A percentile compares a stretch with the other conserved stretches of the same genome.
Conservation (phyloP, 2,797 vertebrate genomes). For the Dryobates pubescens region DNA sequence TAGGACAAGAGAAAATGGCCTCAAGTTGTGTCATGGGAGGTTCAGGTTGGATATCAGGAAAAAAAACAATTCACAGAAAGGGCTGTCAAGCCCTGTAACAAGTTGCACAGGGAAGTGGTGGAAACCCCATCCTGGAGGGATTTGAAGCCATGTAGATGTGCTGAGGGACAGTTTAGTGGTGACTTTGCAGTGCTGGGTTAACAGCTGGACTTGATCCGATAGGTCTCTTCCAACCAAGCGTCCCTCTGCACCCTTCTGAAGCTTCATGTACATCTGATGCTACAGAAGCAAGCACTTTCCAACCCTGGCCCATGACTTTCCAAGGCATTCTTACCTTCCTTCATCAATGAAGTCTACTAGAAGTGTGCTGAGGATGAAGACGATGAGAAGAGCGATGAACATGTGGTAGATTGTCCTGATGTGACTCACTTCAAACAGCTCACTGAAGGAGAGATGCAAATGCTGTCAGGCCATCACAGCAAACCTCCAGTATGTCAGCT, state of each 20-base stretch:
- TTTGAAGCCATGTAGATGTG: no score
- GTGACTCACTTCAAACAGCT: constrained; percentile 98
- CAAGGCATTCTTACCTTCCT: constrained; percentile 85
- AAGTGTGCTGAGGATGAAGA: constrained; percentile 94
- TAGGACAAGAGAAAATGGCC: no score
- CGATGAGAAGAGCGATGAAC: constrained; percentile 95
- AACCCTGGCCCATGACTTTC: neutral
- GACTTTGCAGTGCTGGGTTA: no score
- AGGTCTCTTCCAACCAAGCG: no score
- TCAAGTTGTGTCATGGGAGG: no score
- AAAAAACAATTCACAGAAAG: no score
- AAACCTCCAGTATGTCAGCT: neutral
- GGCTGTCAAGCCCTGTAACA: no score
- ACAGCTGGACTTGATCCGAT: no score
- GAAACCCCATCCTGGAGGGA: no score
- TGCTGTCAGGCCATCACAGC: neutral
- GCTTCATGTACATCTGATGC: neutral
- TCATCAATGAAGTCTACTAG: constrained; percentile 95
- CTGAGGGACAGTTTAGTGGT: no score
- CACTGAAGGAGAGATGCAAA: constrained; percentile 77
- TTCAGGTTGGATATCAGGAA: no score
- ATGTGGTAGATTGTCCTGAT: constrained; percentile 98
- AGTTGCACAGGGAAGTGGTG: no score
- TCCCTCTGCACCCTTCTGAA: neutral
- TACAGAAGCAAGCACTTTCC: neutral